Percentiles rank a stretch among this genome's conserved stretches.
Evolutionary conservation across 2,113 vertebrate genomes (phyloP).

Genomic region (Smithornis capensis): DNA sequence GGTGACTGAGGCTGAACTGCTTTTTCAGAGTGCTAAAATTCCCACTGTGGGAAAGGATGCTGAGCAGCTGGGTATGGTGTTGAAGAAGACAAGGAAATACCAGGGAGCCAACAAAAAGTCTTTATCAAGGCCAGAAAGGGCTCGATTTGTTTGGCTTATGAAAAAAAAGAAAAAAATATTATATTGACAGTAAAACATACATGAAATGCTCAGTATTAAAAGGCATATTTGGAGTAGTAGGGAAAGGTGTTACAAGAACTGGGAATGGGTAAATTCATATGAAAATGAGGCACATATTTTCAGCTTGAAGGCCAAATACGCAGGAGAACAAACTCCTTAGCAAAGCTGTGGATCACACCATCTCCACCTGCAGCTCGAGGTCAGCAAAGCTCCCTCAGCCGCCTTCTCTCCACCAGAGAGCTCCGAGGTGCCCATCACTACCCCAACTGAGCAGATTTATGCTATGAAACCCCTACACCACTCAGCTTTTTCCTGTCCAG

Average conservation of each 20-base stretch:
- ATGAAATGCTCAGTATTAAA: not conserved
- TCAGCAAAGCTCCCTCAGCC: not conserved
- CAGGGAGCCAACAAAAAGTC: not conserved
- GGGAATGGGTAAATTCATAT: not conserved
- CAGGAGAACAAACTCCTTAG: not conserved
- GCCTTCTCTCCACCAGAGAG: not conserved
- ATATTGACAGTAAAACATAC: rapidly evolving
- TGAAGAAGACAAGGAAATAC: not conserved
- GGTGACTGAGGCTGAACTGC: not conserved
- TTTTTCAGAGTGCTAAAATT: not conserved
- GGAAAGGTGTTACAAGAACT: not conserved
- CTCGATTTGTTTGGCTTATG: not conserved
- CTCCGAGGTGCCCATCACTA: not conserved
- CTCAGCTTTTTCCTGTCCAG: not conserved
- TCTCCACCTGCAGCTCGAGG: not conserved
- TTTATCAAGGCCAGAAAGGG: not conserved
- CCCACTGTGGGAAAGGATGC: not conserved
- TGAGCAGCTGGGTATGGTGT: not conserved
- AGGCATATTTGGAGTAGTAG: not conserved
- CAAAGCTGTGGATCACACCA: not conserved
- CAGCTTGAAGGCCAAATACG: not conserved
- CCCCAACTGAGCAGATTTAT: not conserved
- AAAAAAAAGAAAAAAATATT: not conserved
- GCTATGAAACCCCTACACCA: not conserved
- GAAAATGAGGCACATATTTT: not conserved